phyloP scores from a whole-genome alignment of 2,113 vertebrate species.

The Scolopax mira region DNA sequence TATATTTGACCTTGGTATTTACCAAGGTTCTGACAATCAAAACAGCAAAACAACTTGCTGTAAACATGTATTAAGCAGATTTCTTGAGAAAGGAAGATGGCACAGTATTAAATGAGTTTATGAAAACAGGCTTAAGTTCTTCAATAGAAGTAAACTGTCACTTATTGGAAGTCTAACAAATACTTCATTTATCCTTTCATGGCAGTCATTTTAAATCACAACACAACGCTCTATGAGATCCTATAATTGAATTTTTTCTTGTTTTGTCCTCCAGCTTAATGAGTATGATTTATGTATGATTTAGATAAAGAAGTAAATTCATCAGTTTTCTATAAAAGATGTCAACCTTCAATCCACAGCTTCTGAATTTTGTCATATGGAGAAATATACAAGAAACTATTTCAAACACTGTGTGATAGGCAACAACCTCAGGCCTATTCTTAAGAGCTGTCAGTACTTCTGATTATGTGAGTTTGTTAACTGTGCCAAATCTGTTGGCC shows the following conservation, averaged over 20 bases:
- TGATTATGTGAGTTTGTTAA: background rate
- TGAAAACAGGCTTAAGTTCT: background rate
- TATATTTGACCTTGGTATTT: constrained; percentile 54
- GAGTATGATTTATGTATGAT: background rate
- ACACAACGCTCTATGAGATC: background rate
- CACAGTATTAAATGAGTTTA: background rate
- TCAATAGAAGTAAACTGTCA: constrained; percentile 1
- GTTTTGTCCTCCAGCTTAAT: background rate
- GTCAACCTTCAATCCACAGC: background rate
- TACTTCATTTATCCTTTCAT: background rate
- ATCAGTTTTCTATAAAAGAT: background rate
- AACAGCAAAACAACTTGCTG: constrained; percentile 3
- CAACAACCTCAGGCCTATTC: background rate
- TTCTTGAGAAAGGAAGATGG: background rate
- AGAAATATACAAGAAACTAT: background rate
- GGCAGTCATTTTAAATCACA: background rate
- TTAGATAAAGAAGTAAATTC: background rate
- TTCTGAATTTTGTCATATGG: background rate
- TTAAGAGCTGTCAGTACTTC: background rate
- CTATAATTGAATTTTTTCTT: background rate
- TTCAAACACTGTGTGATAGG: background rate
- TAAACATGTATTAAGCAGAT: constrained; percentile 12
- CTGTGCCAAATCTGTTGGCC: background rate
- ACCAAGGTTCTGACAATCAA: constrained; percentile 50
- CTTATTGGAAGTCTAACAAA: background rate